Base-by-base conservation (phyloP, 2,113 vertebrate species). In the Saimiri boliviensis region DNA sequence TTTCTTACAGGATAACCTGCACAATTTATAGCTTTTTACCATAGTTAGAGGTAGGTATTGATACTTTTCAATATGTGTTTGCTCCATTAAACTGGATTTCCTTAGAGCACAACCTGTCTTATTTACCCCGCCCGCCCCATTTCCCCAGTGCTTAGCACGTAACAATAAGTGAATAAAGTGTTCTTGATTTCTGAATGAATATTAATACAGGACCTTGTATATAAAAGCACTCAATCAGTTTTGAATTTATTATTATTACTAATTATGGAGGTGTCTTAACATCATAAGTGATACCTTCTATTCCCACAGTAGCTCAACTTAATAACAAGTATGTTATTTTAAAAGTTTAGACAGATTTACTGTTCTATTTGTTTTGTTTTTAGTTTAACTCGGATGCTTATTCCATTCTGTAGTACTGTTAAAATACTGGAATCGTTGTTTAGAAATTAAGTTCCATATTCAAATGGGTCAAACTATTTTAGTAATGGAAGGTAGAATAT, bases 131-230 rank as follows among this genome's bases (percentile, higher is more conserved):
- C 42, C 8, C 1, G 47, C 17, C 0, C 52, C 68, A 17, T 60
- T 88, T 93, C 30, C 37, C 42, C 25, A 87, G 25, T 42, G 68
- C 30, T 7, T 4, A 66, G 20, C 52, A 54, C 21, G 10, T 42
- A 85, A 20, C 27, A 86, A 4, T 12, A 73, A n/a, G 25, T 81
- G 54, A 91, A 84, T 63, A 74, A 73, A 47, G 19, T 37, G 3
- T 52, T 80, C 19, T 94, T 94, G 32, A 74, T 80, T 95, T 88
- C 54, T 87, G 37, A 90, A 63, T 94, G 76, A 84, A 58, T 81
- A 71, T 47, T 83, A 94, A 73, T 27, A 56, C 2, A 47, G 3
- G 37, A 11, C 4, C 66, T 91, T 66, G 8, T 27, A 68, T 68
- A 37, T 45, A 91, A 83, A 76, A 23, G 5, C 37, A 49, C 25